Evolutionary conservation across 2,888 invertebrate genomes (phyloP).

Genomic region (Gymnosoma rotundatum): DNA sequence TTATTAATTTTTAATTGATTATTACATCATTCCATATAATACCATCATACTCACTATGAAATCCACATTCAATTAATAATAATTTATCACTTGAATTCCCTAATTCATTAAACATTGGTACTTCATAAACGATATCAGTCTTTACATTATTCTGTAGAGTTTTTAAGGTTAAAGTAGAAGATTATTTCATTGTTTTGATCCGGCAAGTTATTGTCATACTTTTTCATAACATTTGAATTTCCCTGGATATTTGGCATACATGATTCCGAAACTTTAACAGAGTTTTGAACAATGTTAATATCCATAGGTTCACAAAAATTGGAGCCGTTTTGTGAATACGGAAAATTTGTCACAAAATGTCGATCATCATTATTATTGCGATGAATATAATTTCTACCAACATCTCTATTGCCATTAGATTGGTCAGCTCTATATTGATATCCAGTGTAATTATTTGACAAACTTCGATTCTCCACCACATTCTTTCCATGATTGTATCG

Average conservation of each 20-base stretch:
- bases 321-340: not conserved
- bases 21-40: conserved; percentile 41
- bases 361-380: too few relatives aligned
- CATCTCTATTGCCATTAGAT: not conserved
- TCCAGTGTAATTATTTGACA: too few relatives aligned
- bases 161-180: conserved; percentile 4
- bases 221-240: not conserved
- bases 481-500: too few relatives aligned
- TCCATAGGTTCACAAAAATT: not conserved
- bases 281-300: conserved; percentile 1
- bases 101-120: conserved; percentile 1
- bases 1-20: conserved; percentile 25
- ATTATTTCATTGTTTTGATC: too few relatives aligned
- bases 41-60: conserved; percentile 28
- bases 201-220: not conserved
- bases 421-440: not conserved
- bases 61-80: conserved; percentile 38
- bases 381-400: too few relatives aligned
- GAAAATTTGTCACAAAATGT: too few relatives aligned
- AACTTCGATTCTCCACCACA: too few relatives aligned
- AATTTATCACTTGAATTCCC: conserved; percentile 60
- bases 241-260: too few relatives aligned
- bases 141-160: conserved; percentile 9
- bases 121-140: not conserved
- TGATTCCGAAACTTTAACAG: not conserved